These are phyloP conservation scores for Nesospiza acunhae DNA, from an alignment of 2,113 vertebrate genomes.

Conservation along the genomic window DNA sequence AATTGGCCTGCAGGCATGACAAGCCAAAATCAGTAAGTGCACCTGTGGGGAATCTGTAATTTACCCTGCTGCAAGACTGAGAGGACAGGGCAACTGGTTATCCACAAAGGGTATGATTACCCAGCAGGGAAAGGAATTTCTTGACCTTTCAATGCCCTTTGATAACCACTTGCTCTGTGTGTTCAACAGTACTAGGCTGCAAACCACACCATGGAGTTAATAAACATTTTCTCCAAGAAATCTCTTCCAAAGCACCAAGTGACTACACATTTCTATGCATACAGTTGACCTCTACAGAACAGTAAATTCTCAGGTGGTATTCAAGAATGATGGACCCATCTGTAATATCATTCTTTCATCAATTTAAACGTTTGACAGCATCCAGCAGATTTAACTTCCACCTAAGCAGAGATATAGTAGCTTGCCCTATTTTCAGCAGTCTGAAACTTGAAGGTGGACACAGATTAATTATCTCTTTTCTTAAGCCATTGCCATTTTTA, in stretches of 20 bases:
- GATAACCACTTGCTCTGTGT: neutral
- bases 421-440: neutral
- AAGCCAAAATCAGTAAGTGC: neutral
- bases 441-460: slow-evolving; percentile 42
- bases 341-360: slow-evolving; percentile 21
- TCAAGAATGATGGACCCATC: neutral
- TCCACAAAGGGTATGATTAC: neutral
- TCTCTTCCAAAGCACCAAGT: neutral
- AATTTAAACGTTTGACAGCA: slow-evolving; percentile 32
- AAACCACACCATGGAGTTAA: slow-evolving; percentile 16
- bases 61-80: neutral
- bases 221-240: slow-evolving; percentile 46
- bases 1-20: neutral
- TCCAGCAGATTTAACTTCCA: slow-evolving; percentile 15
- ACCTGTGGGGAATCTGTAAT: neutral
- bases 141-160: neutral
- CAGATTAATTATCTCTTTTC: slow-evolving; percentile 65
- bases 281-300: neutral
- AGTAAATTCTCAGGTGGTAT: slow-evolving; percentile 33
- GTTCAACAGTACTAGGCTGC: neutral
- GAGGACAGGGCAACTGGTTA: neutral
- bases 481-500: slow-evolving; percentile 60
- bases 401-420: neutral
- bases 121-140: neutral
- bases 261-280: neutral